Conservation (phyloP, 1,140 invertebrate genomes). For the Conus betulinus region DNA sequence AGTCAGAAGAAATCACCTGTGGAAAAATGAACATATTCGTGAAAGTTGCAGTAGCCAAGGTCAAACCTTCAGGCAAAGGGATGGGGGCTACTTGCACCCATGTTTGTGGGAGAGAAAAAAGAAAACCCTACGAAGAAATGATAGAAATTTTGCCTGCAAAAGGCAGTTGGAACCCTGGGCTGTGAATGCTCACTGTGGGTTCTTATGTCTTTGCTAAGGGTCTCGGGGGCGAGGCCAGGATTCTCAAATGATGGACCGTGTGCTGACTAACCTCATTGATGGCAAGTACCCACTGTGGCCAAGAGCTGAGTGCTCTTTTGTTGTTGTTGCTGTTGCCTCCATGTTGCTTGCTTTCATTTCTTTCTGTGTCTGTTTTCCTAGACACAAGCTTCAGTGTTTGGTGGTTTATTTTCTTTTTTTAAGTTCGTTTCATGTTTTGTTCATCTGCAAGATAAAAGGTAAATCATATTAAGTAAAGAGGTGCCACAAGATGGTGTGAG, state of each 20-base stretch:
- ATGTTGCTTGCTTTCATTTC: neutral
- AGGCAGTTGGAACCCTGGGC: neutral
- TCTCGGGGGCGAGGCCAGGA: constrained; percentile 37
- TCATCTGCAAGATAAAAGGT: neutral
- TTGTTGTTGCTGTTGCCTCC: neutral
- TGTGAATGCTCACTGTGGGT: neutral
- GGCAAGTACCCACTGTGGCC: constrained; percentile 25
- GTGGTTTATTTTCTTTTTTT: neutral
- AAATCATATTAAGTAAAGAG: too few species aligned
- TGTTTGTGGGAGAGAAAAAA: too few species aligned
- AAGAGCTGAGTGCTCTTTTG: neutral
- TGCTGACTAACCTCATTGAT: constrained; percentile 41
- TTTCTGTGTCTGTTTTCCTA: neutral
- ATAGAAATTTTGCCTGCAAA: too few species aligned
- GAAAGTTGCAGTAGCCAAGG: too few species aligned
- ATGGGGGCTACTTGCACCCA: too few species aligned
- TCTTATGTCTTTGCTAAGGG: constrained; percentile 30
- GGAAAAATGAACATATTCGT: too few species aligned
- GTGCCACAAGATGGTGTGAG: too few species aligned
- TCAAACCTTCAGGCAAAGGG: too few species aligned
- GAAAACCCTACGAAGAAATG: too few species aligned
- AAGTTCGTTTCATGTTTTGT: neutral
- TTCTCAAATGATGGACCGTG: constrained; percentile 37
- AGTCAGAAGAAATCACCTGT: too few species aligned
- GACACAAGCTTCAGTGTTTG: neutral